Base-by-base conservation (phyloP, 1,140 invertebrate genomes). In the Cecropterus lyciades region DNA sequence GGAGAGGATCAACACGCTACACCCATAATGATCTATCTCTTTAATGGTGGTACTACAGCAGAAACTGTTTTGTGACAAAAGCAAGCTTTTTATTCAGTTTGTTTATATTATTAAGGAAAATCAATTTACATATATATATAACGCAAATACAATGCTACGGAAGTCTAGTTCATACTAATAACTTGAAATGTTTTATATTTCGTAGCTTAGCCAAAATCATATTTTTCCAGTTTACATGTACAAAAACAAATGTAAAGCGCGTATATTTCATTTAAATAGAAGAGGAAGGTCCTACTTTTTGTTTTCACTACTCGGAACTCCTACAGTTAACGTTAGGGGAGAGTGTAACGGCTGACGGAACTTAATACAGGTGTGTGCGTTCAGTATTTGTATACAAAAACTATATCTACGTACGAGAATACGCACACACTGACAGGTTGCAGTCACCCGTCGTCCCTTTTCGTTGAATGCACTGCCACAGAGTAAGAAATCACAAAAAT, bases 261-360 rank as follows among this genome's bases (percentile, higher is more conserved):
- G 3, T 30, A 37, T 27, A 52, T 24, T 27, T 24, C 49, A 48
- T 43, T 52, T 43, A 52, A 63, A 64, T 65, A 65, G 69, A 60
- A 51, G 53, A 65, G 62, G 33, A 57, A 55, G 57, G 49, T 56
- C 60, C 37, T 65, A 70, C 46, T 73, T 72, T 68, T 73, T 73
- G 62, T 73, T 70, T 69, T 65, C 59, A 57, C 51, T 68, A 65
- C 56, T 56, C 56, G 63, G 65, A 66, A 75, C 66, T 62, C 73
- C 65, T 67, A 70, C 62, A 66, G 71, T 73, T 67, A 73, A 73
- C 64, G 67, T 76, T 69, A 77, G 73, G 72, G 76, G 72, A 73
- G 75, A 75, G 72, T 73, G 73, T 77, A 79, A 76, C 76, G 76
- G 72, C 79, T 81, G 74, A 73, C 70, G 69, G 72, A 73, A 72